Base-by-base conservation (phyloP, 92 coral and sea anemone species). In the Plumapathes pennacea region DNA sequence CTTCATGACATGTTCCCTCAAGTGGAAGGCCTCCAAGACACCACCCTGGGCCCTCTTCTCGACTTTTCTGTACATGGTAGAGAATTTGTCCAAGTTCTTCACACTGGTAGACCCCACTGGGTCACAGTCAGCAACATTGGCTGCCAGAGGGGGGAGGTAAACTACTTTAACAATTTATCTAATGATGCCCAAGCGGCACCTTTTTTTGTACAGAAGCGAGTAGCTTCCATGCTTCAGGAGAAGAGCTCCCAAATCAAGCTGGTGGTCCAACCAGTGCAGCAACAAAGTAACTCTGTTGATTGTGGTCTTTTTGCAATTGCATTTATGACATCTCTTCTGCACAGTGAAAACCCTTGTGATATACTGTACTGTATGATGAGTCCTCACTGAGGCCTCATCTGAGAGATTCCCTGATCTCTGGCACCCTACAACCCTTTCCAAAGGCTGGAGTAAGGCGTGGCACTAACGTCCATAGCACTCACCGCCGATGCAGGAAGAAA, bases 41-140 rank as follows among this genome's bases (percentile, higher is more conserved):
- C 82, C 29, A 53, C 81, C 18, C 42, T 67, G 43, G 70, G 76
- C 15, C 60, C 70, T 7, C 28, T 49, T 22, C 8, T 28, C 20
- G 38, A 67, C n/a, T 76, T 54, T 32, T 36, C 58, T 4, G 52
- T 76, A 4, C 54, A 44, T 22, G 27, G 41, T 3, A 71, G 39
- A 0, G 55, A 69, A 17, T 77, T 68, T 23, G 61, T 36, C 5
- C 84, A 77, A 47, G 52, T 77, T 43, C 64, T 77, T 1, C 57
- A 77, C 32, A 77, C 84, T 9, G 84, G 78, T 13, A 9, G 44
- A 4, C 32, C 48, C 43, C 78, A 77, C 41, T 77, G 84, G 78
- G 56, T 77, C 10, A 46, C 49, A 22, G 57, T 60, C n/a, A 21
- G 50, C 26, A 58, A 46, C 26, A 37, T 57, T 14, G 70, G 71